Evolutionary conservation across 2,888 invertebrate genomes (phyloP), one percentile per base, ranked within the genome.

Genomic region (Amiota mariae): DNA sequence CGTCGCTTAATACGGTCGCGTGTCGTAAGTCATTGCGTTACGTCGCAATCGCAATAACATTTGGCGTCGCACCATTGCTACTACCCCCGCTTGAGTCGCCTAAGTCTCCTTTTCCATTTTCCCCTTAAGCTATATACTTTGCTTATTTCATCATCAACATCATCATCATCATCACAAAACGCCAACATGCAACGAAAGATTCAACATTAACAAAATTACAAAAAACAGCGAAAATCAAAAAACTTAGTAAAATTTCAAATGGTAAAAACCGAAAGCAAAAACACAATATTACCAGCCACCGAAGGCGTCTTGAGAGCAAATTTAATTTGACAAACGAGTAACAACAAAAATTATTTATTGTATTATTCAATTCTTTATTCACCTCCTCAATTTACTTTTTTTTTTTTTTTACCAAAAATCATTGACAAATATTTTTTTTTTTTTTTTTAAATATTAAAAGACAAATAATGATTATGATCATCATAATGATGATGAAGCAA

Each of bases 211-310:
- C 36, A 36, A 36, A 36, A 36, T 36, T 56, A 56, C 56, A 56
- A n/a, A 56, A 4, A 56, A n/a, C 3, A 4, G 9, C 2, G 9
- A n/a, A 56, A 56, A 36, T 6, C 36, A 36, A 36, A 36, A 36
- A 36, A 36, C 36, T 36, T 6, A 36, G 36, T 36, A 36, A 36
- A 36, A 36, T 36, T 36, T 2, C 36, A 36, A 36, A 36, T 36
- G 6, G 36, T 36, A 36, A 36, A 36, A 36, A 36, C 36, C 36
- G 6, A 4, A 36, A 36, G 36, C 8, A 36, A 36, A 36, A 36
- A 6, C 0, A 36, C 75, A 85, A 80, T 79, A 80, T 82, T 79
- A 81, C 81, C 76, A 77, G 85, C 78, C 73, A 78, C 78, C 80
- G 36, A 36, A 36, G 36, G 36, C 36, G 36, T 6, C 8, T 36